phyloP scores from a whole-genome alignment of 2,888 invertebrate species.

The Conus canariensis region DNA sequence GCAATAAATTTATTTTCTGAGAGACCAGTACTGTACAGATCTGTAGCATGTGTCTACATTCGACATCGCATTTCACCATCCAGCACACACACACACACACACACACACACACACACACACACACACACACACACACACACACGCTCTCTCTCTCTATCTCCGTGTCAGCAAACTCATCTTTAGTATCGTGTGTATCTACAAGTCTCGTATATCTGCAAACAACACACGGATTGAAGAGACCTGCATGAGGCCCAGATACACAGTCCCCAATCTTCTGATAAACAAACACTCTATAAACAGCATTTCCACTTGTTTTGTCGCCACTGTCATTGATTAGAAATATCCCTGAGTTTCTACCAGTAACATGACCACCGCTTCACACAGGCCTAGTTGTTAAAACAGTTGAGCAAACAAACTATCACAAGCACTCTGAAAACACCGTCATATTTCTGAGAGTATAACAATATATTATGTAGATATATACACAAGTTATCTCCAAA shows the following conservation, averaged over 20 bases:
- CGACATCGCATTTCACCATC: not conserved
- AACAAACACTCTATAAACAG: not conserved
- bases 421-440: not conserved
- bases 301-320: too few species aligned
- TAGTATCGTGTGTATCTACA: not conserved
- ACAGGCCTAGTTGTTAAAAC: not conserved
- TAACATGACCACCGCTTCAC: not conserved
- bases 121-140: too few species aligned
- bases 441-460: not conserved
- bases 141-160: not conserved
- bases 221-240: not conserved
- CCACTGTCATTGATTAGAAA: not conserved
- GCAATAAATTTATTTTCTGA: not conserved
- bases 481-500: not conserved
- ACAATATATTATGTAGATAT: not conserved
- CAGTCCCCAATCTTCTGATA: not conserved
- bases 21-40: not conserved
- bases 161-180: not conserved
- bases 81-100: too few species aligned
- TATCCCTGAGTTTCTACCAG: conserved; percentile 15
- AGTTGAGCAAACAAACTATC: not conserved
- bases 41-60: conserved; percentile 6
- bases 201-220: not conserved
- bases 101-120: too few species aligned
- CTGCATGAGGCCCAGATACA: not conserved